Evolutionary conservation across 2,797 vertebrate species (phyloP).

Genomic region (Melanotaenia trifasciata): DNA sequence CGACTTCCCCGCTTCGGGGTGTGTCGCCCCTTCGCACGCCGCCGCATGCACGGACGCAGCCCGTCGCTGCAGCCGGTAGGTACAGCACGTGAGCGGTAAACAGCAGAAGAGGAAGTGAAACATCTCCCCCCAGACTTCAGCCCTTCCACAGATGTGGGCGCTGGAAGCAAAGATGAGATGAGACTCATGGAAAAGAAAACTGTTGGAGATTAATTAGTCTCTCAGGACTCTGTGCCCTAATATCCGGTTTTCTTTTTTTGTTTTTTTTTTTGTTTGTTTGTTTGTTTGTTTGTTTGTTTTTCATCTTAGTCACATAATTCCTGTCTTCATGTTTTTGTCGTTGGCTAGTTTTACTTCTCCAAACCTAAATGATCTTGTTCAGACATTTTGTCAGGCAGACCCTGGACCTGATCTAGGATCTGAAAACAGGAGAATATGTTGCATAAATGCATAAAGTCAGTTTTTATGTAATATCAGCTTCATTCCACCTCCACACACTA

Average conservation of each 20-base stretch:
- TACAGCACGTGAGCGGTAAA: conserved; percentile 74
- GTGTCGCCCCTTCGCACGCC: conserved; percentile 85
- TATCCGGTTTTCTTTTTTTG: no score
- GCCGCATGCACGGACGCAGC: conserved; percentile 89
- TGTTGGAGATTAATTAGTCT: background rate
- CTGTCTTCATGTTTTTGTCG: background rate
- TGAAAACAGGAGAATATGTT: background rate
- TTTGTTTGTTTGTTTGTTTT: no score
- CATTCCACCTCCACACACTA: no score
- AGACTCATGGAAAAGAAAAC: background rate
- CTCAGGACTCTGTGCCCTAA: background rate
- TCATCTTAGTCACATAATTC: background rate
- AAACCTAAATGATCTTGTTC: background rate
- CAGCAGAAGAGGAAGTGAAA: conserved; percentile 20
- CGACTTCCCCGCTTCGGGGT: conserved; percentile 86
- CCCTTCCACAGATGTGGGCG: background rate
- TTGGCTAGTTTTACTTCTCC: background rate
- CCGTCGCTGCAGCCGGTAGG: conserved; percentile 93
- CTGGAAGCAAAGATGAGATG: background rate
- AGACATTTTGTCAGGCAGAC: background rate
- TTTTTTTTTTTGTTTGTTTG: no score
- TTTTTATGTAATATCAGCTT: no score
- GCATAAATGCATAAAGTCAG: background rate
- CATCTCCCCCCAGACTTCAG: background rate
- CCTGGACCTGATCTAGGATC: background rate